Conservation (phyloP, 2,888 invertebrate species). For the Psococerastis gibbosa region DNA sequence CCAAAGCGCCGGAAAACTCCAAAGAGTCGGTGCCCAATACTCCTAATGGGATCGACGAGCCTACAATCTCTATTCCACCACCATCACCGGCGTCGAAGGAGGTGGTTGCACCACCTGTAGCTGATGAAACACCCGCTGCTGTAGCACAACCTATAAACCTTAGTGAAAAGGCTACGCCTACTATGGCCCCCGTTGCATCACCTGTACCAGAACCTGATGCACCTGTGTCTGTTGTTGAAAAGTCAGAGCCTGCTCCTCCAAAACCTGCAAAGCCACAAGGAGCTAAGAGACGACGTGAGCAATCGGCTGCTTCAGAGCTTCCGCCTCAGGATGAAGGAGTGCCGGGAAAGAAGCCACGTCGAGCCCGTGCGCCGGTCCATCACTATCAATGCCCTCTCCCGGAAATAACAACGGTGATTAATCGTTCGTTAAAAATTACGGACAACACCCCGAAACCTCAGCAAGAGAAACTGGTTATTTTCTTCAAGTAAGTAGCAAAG, state of each 20-base stretch:
- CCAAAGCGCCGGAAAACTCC: conserved; percentile 6
- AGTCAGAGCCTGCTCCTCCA: conserved; percentile 10
- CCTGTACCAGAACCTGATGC: conserved; percentile 1
- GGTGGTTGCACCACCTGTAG: conserved; percentile 24
- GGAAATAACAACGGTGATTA: conserved; percentile 53
- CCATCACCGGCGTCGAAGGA: conserved; percentile 23
- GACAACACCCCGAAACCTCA: conserved; percentile 29
- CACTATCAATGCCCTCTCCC: conserved; percentile 68
- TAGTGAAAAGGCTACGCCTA: conserved; percentile 9
- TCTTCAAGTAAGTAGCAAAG: conserved; percentile 49
- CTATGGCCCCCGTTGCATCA: not conserved
- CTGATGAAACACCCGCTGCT: conserved; percentile 22
- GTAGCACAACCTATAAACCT: conserved; percentile 21
- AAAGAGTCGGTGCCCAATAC: conserved; percentile 11
- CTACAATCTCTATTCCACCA: no score
- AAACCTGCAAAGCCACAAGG: not conserved
- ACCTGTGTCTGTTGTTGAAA: conserved; percentile 9
- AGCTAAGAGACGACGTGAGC: not conserved
- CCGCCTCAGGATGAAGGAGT: conserved; percentile 27
- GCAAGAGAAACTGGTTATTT: conserved; percentile 68
- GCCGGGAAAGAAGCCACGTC: conserved; percentile 30
- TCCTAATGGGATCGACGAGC: conserved; percentile 13
- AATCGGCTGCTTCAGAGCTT: not conserved
- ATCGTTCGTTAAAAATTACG: conserved; percentile 35
- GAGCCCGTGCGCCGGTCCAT: conserved; percentile 46